Evolutionary conservation across 2,888 invertebrate genomes (phyloP), one percentile per base, ranked within the genome.

Genomic region (Syrista parreyssii): DNA sequence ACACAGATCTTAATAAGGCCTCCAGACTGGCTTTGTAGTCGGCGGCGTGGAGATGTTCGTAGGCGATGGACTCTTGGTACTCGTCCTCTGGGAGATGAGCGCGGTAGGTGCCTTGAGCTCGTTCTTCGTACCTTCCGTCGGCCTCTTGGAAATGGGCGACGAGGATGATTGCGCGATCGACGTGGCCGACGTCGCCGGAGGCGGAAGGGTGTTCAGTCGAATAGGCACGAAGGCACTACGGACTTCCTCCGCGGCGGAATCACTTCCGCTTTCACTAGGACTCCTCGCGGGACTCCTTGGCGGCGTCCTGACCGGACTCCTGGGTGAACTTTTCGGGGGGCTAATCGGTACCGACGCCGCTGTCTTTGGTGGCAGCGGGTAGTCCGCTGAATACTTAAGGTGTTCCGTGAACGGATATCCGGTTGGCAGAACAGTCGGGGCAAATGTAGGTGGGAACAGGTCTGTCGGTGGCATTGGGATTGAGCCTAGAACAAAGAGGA

Each of bases 161-260:
- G 82, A 82, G 1, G 82, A 82, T 11, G 88, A 85, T 0, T 88
- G 85, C 55, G 15, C 55, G 0, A 86, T 81, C 6, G 85, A 79
- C 4, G 81, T 76, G 9, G 80, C 74, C 1, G 80, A 73, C 30
- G 84, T 78, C 9, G 82, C 71, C 4, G 79, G 74, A n/a, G 84
- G 80, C 23, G 87, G 86, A 30, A 89, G 74, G 0, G 86, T 84
- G 82, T 86, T 86, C 34, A 88, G 76, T 40, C 88, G 84, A 69
- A 91, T 88, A 0, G 91, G 91, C 12, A 90, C 88, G 81, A 91
- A 91, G 82, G 91, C 91, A 84, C 91, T 91, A 74, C 91, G 89
- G 3, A 89, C 83, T 76, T 90, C 91, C 34, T 91, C 91, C n/a
- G 85, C 75, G 15, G 86, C 83, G 1, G 89, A 87, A 9, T 91